Conservation (phyloP, 1,140 invertebrate species). For the Tetraneura akinire region DNA sequence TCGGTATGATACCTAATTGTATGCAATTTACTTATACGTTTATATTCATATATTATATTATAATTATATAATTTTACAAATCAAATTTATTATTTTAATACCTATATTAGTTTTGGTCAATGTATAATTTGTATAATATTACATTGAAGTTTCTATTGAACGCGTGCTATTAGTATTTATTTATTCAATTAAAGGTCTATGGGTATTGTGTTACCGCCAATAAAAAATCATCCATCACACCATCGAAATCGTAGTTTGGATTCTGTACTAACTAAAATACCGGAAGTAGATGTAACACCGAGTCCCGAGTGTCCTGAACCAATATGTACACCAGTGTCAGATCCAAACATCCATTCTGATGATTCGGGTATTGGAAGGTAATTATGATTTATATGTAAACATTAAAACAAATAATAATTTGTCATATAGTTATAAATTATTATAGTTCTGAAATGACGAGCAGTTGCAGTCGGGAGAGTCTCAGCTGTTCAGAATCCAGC, state of each 20-base stretch:
- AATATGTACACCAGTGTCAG: slow-evolving; percentile 57
- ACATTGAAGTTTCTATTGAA: too few relatives aligned
- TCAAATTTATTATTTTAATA: background rate
- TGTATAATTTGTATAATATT: too few relatives aligned
- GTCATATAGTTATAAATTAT: slow-evolving; percentile 47
- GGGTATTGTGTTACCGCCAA: slow-evolving; percentile 74
- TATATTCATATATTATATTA: background rate
- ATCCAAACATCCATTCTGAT: slow-evolving; percentile 65
- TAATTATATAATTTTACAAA: background rate
- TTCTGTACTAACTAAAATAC: slow-evolving; percentile 81
- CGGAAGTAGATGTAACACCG: slow-evolving; percentile 78
- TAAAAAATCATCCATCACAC: slow-evolving; percentile 70
- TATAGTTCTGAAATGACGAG: slow-evolving; percentile 52
- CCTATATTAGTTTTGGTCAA: too few relatives aligned
- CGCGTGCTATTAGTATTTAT: background rate
- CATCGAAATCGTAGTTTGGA: slow-evolving; percentile 86
- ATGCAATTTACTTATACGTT: slow-evolving; percentile 11
- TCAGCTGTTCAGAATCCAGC: slow-evolving; percentile 41
- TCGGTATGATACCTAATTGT: slow-evolving; percentile 61
- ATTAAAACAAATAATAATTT: slow-evolving; percentile 44
- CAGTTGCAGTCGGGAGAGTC: slow-evolving; percentile 50
- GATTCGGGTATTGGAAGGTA: slow-evolving; percentile 80
- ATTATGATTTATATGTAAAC: background rate
- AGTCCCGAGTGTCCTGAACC: slow-evolving; percentile 71
- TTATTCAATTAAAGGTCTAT: slow-evolving; percentile 65